Evolutionary conservation across 2,888 invertebrate genomes (phyloP).

Genomic region (Hedya salicella): DNA sequence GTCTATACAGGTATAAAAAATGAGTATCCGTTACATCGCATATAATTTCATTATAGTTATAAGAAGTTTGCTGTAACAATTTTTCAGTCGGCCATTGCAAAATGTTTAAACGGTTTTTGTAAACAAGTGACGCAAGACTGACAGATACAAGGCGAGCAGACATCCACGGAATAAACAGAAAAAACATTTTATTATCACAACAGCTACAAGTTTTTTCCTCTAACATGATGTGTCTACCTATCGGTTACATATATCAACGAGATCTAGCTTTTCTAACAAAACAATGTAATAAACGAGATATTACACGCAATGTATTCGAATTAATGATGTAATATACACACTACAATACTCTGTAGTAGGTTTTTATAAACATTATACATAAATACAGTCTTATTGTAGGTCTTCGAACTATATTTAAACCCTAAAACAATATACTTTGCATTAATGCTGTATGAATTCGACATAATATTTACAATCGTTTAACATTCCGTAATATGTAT

Average conservation of each 20-base stretch:
- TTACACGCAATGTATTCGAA: slow-evolving; percentile 44
- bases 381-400: slow-evolving; percentile 77
- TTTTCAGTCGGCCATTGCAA: background rate
- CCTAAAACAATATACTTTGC: slow-evolving; percentile 59
- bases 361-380: slow-evolving; percentile 40
- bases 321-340: slow-evolving; percentile 49
- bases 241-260: slow-evolving; percentile 64
- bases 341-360: slow-evolving; percentile 54
- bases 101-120: background rate
- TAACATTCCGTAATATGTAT: slow-evolving; percentile 29
- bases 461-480: slow-evolving; percentile 37
- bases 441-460: slow-evolving; percentile 51
- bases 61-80: background rate
- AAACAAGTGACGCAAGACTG: background rate
- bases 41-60: background rate
- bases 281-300: slow-evolving; percentile 62
- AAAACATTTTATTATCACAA: slow-evolving; percentile 24
- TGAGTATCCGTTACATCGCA: slow-evolving; percentile 32
- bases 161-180: background rate
- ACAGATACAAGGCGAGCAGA: background rate
- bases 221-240: slow-evolving; percentile 43
- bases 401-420: slow-evolving; percentile 58
- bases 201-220: slow-evolving; percentile 24
- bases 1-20: slow-evolving; percentile 54
- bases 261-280: slow-evolving; percentile 78